Evolutionary conservation across 2,797 vertebrate genomes (phyloP).

Genomic region (Dallia pectoralis): DNA sequence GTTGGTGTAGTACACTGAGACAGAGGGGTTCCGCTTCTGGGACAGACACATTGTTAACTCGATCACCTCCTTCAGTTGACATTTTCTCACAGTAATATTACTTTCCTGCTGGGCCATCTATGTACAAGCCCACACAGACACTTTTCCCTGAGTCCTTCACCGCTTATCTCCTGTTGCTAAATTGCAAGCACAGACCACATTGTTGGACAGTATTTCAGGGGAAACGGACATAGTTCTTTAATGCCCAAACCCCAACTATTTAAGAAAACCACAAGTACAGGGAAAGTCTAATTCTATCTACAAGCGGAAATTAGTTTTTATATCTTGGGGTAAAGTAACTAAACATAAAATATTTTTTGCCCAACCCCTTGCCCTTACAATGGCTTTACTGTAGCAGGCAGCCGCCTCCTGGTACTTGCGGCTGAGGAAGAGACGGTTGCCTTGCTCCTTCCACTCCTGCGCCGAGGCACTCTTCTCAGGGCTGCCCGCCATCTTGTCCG

Average conservation of each 20-base stretch:
- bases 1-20: constrained; percentile 98
- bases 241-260: too few relatives aligned
- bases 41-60: constrained; percentile 8
- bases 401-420: constrained; percentile 97
- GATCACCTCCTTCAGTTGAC: background rate
- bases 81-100: background rate
- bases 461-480: constrained; percentile 97
- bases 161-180: too few relatives aligned
- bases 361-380: constrained; percentile 77
- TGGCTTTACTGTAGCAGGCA: constrained; percentile 93
- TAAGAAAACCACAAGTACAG: too few relatives aligned
- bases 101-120: background rate
- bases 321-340: background rate
- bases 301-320: too few relatives aligned
- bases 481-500: constrained; percentile 85
- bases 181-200: too few relatives aligned
- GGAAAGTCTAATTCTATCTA: too few relatives aligned
- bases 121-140: background rate
- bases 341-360: background rate
- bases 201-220: too few relatives aligned
- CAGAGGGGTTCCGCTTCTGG: constrained; percentile 93
- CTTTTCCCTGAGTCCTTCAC: too few relatives aligned
- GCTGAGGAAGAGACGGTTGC: constrained; percentile 93
- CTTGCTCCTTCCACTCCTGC: constrained; percentile 97
- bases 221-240: too few relatives aligned